Percentiles rank a stretch among this genome's conserved stretches.
Conservation (phyloP, 2,113 vertebrate species). For the Melanotaenia duboulayi region DNA sequence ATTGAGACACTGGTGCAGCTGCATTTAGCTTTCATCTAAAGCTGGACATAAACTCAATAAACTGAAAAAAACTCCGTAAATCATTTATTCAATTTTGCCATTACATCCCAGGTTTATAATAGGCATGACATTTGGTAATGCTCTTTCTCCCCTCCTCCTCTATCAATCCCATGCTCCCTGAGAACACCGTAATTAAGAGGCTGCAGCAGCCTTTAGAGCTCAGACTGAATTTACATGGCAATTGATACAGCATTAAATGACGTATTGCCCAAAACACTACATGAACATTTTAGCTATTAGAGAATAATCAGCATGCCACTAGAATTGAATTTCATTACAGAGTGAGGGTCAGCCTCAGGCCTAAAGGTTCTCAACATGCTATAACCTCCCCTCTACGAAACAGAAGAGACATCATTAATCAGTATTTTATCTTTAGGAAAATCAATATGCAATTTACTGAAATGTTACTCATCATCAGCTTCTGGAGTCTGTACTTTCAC, state of each 20-base stretch:
- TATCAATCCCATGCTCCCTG: conserved; percentile 27
- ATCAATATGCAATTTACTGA: conserved; percentile 69
- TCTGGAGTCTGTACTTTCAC: conserved; percentile 15
- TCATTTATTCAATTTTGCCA: conserved; percentile 54
- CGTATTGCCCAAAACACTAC: conserved; percentile 67
- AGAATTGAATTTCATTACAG: conserved; percentile 61
- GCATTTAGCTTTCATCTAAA: conserved; percentile 14
- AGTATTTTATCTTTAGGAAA: conserved; percentile 58
- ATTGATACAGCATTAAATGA: conserved; percentile 73
- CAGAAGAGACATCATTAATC: conserved; percentile 62
- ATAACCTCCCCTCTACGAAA: conserved; percentile 13
- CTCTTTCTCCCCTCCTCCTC: conserved; percentile 36
- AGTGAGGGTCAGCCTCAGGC: conserved; percentile 12
- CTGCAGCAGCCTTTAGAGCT: conserved; percentile 68
- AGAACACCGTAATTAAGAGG: conserved; percentile 71
- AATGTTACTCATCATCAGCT: conserved; percentile 55
- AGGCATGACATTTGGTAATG: conserved; percentile 59
- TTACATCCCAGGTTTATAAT: conserved; percentile 49
- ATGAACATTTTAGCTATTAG: conserved; percentile 60
- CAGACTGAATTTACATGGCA: conserved; percentile 68
- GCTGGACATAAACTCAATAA: no score
- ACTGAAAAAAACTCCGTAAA: conserved; percentile 30
- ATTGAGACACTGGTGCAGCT: conserved; percentile 1
- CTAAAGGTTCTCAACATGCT: conserved; percentile 32
- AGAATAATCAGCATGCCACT: conserved; percentile 58